Evolutionary conservation across 2,113 vertebrate species (phyloP), one percentile per base, ranked within the genome.

Genomic region (Spheniscus mendiculus): DNA sequence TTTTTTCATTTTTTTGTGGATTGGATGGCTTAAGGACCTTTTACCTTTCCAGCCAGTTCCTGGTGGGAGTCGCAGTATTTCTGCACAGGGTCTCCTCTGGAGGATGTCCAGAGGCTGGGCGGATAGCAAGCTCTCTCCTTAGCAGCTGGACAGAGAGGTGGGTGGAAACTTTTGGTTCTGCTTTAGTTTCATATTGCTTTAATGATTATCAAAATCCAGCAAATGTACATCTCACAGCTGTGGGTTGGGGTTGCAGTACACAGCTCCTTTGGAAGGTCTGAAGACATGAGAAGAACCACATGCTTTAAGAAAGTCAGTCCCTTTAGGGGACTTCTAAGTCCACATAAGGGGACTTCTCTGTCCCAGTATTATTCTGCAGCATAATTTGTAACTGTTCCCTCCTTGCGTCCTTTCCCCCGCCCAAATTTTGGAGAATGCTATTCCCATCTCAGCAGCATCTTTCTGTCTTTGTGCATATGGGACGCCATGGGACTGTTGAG

Each of bases 221-320:
- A 66, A 8, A 47, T 10, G 11, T 12, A 6, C 42, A 15, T 53
- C 30, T 56, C 1, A 4, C 36, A 18, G 61, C 44, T 2, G 0
- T 16, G 29, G 44, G 27, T 42, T 30, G 11, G 34, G 18, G 38
- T 13, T 70, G 36, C 76, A 89, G 15, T n/a, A 44, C 45, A 38
- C 29, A 9, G 11, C 50, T 91, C 55, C 59, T 83, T 5, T 19
- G 29, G 61, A 65, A 78, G 40, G 26, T 45, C 30, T 65, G 44
- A 56, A 50, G 44, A 18, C 0, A 0, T 9, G 63, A 62, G 69
- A 36, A 70, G 61, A 67, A 19, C 19, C 20, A 29, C 12, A 0
- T 2, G 1, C 36, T 53, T 14, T 36, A 25, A 70, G 38, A 49
- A 53, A 61, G 47, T 45, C 34, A 2, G 18, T 40, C 26, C n/a